Percentiles rank a stretch among this genome's conserved stretches.
phyloP scores from a whole-genome alignment of 2,888 invertebrate genomes.

The Cryptocephalus primarius region DNA sequence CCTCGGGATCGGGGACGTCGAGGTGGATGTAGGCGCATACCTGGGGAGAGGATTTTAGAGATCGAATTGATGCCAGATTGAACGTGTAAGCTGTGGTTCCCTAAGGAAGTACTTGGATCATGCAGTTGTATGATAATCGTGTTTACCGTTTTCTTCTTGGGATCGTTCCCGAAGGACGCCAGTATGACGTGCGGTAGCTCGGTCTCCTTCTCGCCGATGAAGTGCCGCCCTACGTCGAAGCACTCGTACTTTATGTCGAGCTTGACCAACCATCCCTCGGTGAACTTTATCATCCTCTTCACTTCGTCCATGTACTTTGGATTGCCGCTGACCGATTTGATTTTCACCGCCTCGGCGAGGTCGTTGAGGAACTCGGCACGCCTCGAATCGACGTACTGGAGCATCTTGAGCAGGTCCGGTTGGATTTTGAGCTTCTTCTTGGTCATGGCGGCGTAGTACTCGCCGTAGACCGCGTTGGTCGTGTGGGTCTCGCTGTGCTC shows the following conservation, averaged over 20 bases:
- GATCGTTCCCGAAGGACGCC: constrained; percentile 28
- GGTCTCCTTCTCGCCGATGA: constrained; percentile 26
- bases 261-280: constrained; percentile 32
- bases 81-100: too few relatives aligned
- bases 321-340: constrained; percentile 32
- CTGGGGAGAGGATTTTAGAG: constrained; percentile 19
- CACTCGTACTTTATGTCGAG: constrained; percentile 35
- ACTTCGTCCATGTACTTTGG: constrained; percentile 26
- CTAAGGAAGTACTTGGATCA: too few relatives aligned
- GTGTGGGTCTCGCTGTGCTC: constrained; percentile 36
- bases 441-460: constrained; percentile 24
- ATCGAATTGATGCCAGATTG: too few relatives aligned
- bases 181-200: constrained; percentile 34
- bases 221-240: constrained; percentile 31
- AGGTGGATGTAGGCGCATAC: constrained; percentile 34
- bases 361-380: constrained; percentile 26
- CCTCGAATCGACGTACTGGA: constrained; percentile 34
- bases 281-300: constrained; percentile 28
- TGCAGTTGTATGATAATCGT: background rate
- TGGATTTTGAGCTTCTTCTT: constrained; percentile 31
- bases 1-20: constrained; percentile 33
- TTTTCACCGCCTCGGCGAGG: constrained; percentile 29
- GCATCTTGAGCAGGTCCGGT: constrained; percentile 29
- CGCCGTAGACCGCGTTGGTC: constrained; percentile 31
- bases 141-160: constrained; percentile 33